These are phyloP conservation scores for Thomomys bottae DNA, from an alignment of 2,113 vertebrate genomes.

Conservation along the genomic window DNA sequence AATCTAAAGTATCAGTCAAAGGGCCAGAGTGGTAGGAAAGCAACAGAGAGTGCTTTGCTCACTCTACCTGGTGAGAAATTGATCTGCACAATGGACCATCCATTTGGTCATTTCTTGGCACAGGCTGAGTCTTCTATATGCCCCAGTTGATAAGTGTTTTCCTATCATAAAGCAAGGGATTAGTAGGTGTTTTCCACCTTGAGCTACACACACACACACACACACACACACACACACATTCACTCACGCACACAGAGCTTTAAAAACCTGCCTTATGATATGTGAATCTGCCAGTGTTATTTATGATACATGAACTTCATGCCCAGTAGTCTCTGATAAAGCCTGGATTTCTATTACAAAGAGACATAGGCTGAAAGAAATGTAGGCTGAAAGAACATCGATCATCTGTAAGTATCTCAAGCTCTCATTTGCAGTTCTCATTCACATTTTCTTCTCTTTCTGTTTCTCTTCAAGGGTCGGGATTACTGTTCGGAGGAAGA, in stretches of 20 bases:
- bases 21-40: not conserved
- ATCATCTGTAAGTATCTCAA: not conserved
- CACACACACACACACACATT: too few species aligned
- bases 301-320: not conserved
- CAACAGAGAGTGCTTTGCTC: not conserved
- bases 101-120: not conserved
- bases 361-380: not conserved
- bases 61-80: not conserved
- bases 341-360: not conserved
- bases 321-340: not conserved
- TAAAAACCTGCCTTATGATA: not conserved
- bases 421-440: slow-evolving; percentile 17
- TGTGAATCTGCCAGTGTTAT: fast-evolving
- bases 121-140: not conserved
- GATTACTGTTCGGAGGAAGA: slow-evolving; percentile 99
- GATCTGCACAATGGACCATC: not conserved
- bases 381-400: not conserved
- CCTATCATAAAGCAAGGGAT: not conserved
- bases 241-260: not conserved
- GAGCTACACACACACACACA: not conserved
- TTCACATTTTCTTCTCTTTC: slow-evolving; percentile 39
- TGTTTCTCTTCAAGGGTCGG: slow-evolving; percentile 87
- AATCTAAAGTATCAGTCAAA: not conserved
- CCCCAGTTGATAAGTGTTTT: not conserved
- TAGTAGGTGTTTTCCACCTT: not conserved